These are phyloP conservation scores for Prunella fulvescens DNA, from an alignment of 2,113 vertebrate genomes.

Conservation along the genomic window DNA sequence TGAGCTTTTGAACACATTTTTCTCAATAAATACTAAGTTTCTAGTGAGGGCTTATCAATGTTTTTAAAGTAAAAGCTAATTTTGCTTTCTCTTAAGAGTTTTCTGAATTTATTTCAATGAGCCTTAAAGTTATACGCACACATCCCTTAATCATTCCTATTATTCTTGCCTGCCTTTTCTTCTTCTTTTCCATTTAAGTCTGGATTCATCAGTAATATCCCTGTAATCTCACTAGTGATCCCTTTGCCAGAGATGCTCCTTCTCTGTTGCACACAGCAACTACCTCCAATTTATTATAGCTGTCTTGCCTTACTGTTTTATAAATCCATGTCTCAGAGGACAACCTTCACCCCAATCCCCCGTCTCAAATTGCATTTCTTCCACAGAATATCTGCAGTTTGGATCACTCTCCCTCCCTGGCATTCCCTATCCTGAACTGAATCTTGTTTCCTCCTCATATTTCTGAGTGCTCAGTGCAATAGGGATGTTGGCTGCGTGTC, in stretches of 20 bases:
- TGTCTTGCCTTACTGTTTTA: not conserved
- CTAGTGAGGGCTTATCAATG: not conserved
- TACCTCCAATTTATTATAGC: not conserved
- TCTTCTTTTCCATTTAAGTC: not conserved
- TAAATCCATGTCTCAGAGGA: not conserved
- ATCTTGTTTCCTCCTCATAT: not conserved
- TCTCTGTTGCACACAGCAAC: not conserved
- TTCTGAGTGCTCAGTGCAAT: not conserved
- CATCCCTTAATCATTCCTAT: not conserved
- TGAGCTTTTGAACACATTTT: not conserved
- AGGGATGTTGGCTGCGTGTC: not conserved
- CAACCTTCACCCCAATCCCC: not conserved
- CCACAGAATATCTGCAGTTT: slow-evolving; percentile 12
- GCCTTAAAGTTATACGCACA: not conserved
- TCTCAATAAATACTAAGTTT: not conserved
- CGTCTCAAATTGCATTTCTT: not conserved
- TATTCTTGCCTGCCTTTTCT: not conserved
- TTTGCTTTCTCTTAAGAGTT: not conserved
- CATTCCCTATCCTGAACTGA: not conserved
- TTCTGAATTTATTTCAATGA: not conserved
- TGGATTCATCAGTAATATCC: not conserved
- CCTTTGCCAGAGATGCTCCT: not conserved
- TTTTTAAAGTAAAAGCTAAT: not conserved
- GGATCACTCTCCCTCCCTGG: not conserved
- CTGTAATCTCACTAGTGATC: not conserved